Base-by-base conservation (phyloP, 2,888 invertebrate species). In the Tethea ocularis region DNA sequence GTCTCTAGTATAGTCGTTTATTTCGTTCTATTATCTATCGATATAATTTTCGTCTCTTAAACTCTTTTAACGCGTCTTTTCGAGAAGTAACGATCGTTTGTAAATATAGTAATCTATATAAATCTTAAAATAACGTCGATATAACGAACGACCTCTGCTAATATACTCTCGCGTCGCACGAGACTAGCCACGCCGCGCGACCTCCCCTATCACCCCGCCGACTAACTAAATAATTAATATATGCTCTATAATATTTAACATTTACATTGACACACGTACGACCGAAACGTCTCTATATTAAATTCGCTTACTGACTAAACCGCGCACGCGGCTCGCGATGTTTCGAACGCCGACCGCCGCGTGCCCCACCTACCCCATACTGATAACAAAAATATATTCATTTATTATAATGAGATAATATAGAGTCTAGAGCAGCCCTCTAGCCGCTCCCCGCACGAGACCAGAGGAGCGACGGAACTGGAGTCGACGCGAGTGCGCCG, bases 331-430 rank as follows among this genome's bases (percentile, higher is more conserved):
- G 17, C 3, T 6, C 17, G 20, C 1, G 41, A 17, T 20, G n/a
- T n/a, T 38, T 46, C 41, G 13, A 6, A 3, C 7, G 5, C 29
- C n/a, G 38, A 5, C 38, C 17, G 38, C 38, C 38, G 36, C 15
- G 36, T 15, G 36, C n/a, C 17, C 41, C 41, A n/a, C n/a, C n/a
- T 41, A n/a, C 5, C 6, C 0, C 62, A 60, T 60, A 67, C 62
- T 62, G 58, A 60, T 75, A 71, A 77, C 72, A 74, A 74, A 76
- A 75, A 74, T 74, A 75, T 74, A 73, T 69, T 63, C 33, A 58
- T 67, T 64, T 63, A n/a, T n/a, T n/a, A 59, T 61, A 62, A 61
- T 56, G 61, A 60, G 57, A 61, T 57, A 54, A 62, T 66, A 64
- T 59, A 62, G 64, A 62, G 55, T 63, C 61, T 67, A 70, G 68